Evolutionary conservation across 2,888 invertebrate genomes (phyloP).

Genomic region (Oscheius sp.): DNA sequence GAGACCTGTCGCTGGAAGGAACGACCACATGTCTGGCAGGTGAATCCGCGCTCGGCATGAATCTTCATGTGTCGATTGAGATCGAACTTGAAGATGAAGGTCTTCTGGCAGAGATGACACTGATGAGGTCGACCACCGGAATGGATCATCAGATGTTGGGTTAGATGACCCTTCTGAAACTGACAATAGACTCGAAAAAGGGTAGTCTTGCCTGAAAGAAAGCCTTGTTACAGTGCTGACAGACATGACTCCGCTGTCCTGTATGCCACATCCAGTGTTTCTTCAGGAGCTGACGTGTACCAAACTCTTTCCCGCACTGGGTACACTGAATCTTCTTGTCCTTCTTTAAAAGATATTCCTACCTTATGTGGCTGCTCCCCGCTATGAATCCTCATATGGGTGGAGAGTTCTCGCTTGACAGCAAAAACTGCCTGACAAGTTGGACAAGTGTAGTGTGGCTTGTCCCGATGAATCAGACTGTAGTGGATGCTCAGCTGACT

Average conservation of each 20-base stretch:
- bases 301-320: conserved; percentile 75
- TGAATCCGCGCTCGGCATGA: conserved; percentile 70
- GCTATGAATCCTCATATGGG: conserved; percentile 74
- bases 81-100: conserved; percentile 73
- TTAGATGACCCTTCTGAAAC: conserved; percentile 73
- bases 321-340: conserved; percentile 63
- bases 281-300: conserved; percentile 75
- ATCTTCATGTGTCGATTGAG: conserved; percentile 74
- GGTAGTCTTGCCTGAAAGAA: conserved; percentile 71
- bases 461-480: conserved; percentile 31
- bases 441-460: conserved; percentile 72
- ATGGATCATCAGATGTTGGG: conserved; percentile 74
- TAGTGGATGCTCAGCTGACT: conserved; percentile 35
- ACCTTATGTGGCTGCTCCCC: conserved; percentile 73
- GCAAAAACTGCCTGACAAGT: conserved; percentile 74
- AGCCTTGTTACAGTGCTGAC: conserved; percentile 73
- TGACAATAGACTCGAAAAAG: background rate
- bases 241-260: conserved; percentile 74
- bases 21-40: conserved; percentile 65
- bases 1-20: conserved; percentile 66
- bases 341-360: background rate
- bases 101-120: conserved; percentile 71
- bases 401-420: conserved; percentile 74
- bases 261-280: conserved; percentile 76
- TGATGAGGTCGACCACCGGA: conserved; percentile 69